phyloP scores from a whole-genome alignment of 2,888 invertebrate species.

The Gryllus longicercus region DNA sequence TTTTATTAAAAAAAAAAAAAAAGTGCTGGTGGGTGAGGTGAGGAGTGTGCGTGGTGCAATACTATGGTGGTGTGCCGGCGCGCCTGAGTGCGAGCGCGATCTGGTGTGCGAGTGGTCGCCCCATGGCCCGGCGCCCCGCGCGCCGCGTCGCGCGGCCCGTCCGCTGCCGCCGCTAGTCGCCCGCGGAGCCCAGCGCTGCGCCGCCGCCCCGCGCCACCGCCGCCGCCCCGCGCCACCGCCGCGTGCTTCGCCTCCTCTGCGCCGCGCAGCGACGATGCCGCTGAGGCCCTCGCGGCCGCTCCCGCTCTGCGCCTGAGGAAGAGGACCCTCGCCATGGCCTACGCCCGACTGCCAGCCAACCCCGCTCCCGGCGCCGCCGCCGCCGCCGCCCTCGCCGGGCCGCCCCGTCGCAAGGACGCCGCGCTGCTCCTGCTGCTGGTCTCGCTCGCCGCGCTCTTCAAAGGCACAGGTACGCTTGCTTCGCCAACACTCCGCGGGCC shows the following conservation, averaged over 20 bases:
- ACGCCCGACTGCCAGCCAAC: not conserved
- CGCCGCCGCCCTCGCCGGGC: not conserved
- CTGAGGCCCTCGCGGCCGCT: not conserved
- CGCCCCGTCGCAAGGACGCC: not conserved
- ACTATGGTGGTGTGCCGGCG: no score
- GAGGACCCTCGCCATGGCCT: not conserved
- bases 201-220: not conserved
- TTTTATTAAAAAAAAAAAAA: no score
- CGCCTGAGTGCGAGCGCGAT: no score
- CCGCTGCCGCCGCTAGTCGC: not conserved
- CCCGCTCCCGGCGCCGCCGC: not conserved
- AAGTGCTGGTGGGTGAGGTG: no score
- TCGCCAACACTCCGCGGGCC: no score
- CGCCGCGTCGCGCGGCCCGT: not conserved
- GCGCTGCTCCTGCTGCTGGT: not conserved
- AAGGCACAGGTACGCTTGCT: not conserved
- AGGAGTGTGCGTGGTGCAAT: no score
- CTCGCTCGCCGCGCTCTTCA: not conserved
- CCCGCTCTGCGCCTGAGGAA: not conserved
- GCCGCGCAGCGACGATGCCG: not conserved
- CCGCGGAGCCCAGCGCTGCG: not conserved
- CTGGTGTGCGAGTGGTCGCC: not conserved
- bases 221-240: not conserved
- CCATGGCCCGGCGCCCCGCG: not conserved
- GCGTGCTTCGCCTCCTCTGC: not conserved